phyloP scores from a whole-genome alignment of 2,113 vertebrate genomes.

The Gnathonemus longibarbis region DNA sequence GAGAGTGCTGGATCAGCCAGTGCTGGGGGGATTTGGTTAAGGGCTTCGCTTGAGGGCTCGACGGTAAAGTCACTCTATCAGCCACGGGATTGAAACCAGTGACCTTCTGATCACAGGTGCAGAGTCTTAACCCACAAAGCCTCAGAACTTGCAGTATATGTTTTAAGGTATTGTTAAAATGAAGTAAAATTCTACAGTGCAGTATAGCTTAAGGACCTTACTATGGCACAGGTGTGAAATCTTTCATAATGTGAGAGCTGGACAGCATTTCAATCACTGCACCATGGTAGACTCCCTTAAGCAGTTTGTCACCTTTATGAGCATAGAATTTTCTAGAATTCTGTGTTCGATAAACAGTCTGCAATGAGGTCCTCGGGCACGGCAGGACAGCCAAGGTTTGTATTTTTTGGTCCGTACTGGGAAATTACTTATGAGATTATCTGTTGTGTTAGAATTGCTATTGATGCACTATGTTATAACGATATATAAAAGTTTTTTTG shows the following conservation, averaged over 20 bases:
- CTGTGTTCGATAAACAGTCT: not conserved
- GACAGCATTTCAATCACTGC: not conserved
- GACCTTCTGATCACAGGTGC: not conserved
- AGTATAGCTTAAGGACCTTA: not conserved
- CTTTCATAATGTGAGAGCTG: not conserved
- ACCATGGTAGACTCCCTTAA: not conserved
- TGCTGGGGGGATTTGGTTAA: not conserved
- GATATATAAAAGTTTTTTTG: not conserved
- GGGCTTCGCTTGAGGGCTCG: not conserved
- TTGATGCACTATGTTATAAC: slow-evolving; percentile 7
- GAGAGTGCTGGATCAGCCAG: not conserved
- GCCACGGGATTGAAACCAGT: not conserved
- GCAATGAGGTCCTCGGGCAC: not conserved
- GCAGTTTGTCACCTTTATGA: not conserved
- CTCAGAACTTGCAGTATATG: not conserved
- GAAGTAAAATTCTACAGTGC: not conserved
- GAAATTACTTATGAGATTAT: not conserved
- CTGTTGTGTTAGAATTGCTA: not conserved
- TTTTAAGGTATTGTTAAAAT: not conserved
- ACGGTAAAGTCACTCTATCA: not conserved
- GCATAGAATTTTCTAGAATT: not conserved
- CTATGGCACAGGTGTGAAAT: not conserved
- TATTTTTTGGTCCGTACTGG: not conserved
- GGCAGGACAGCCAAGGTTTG: not conserved
- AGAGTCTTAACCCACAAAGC: not conserved